phyloP scores from a whole-genome alignment of 2,113 vertebrate genomes.

The Apodemus speciosus region DNA sequence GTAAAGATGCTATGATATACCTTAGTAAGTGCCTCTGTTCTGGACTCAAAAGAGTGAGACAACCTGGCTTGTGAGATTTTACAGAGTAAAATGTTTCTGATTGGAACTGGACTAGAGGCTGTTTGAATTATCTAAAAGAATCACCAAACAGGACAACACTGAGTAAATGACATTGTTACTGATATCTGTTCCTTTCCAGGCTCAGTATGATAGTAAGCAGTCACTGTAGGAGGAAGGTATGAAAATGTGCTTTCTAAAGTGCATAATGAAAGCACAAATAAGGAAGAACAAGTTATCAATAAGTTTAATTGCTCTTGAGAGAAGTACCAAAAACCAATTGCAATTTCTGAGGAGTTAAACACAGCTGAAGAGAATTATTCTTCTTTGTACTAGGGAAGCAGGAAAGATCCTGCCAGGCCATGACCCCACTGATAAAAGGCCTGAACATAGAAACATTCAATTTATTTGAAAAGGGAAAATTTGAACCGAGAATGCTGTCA shows the following conservation, averaged over 20 bases:
- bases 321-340: accelerated
- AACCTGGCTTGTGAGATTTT: neutral
- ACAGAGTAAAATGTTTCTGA: neutral
- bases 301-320: neutral
- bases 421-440: neutral
- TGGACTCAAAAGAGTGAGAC: neutral
- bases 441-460: neutral
- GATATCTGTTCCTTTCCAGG: neutral
- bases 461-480: neutral
- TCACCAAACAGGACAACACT: neutral
- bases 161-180: neutral
- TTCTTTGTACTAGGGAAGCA: neutral
- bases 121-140: neutral
- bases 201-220: neutral
- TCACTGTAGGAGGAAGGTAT: neutral
- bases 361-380: neutral
- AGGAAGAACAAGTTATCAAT: too few species aligned
- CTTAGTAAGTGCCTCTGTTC: neutral
- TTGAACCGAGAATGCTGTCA: neutral
- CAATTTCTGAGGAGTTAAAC: neutral
- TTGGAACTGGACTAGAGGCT: neutral
- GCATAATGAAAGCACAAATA: neutral
- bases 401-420: neutral
- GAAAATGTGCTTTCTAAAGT: neutral
- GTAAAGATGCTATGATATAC: neutral